Evolutionary conservation across 1,140 invertebrate genomes (phyloP), one percentile per base, ranked within the genome.

Genomic region (Drosophila truncata): DNA sequence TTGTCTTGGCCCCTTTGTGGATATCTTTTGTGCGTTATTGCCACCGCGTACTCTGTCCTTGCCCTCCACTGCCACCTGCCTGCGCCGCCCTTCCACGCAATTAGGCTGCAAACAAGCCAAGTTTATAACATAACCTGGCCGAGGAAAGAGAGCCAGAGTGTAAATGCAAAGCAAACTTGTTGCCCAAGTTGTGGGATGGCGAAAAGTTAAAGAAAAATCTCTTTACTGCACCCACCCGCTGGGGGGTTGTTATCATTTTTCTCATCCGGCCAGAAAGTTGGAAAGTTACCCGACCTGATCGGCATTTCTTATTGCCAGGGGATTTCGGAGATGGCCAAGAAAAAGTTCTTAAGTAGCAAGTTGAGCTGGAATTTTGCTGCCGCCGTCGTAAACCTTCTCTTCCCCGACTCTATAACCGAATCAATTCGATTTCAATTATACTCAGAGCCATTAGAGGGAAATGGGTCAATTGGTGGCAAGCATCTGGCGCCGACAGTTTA

Each of bases 391-490:
- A 46, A 63, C 50, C 31, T 20, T 41, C 49, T 14, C 44, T 23
- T 27, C 31, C 44, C 31, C 42, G 44, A 41, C 27, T 18, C 44
- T 44, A 27, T 31, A 57, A 74, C 23, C 60, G 62, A 80, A 81
- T 88, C 84, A 88, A 69, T 59, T 59, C 61, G 60, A 72, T 67
- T 75, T 84, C 62, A 88, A 88, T 88, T 84, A 90, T 70, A 70
- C 60, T 78, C 67, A 42, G 20, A 55, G 33, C 55, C 73, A 80
- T 84, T 75, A 71, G 64, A 65, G 63, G 50, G 65, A 90, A 88
- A 69, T 90, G 78, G 85, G 85, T 88, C 81, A 88, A 88, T 88
- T 90, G 80, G 79, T 84, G 73, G 67, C 80, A 90, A 69, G 58
- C 71, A 73, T 50, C 44, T 80, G 65, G 46, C 58, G 80, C 37